phyloP scores from a whole-genome alignment of 2,888 invertebrate genomes.

The Chaetogeoica ovagalla region DNA sequence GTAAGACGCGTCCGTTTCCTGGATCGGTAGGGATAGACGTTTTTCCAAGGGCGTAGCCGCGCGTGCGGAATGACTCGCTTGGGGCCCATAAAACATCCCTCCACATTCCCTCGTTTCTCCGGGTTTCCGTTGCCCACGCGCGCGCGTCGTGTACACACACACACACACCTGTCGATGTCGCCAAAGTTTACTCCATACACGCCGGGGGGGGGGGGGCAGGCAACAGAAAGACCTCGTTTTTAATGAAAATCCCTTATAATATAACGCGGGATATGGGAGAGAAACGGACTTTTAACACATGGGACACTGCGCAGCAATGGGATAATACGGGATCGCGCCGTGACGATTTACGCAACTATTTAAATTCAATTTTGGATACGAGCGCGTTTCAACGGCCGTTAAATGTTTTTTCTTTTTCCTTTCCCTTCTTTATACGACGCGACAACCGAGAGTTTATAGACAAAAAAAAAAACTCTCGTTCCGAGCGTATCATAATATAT shows the following conservation, averaged over 20 bases:
- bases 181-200: neutral
- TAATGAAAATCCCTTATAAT: too few species aligned
- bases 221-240: too few species aligned
- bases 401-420: too few species aligned
- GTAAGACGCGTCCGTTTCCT: constrained; percentile 29
- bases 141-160: neutral
- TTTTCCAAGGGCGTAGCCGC: constrained; percentile 28
- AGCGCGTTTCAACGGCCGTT: neutral
- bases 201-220: too few species aligned
- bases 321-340: neutral
- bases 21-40: constrained; percentile 11
- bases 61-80: constrained; percentile 35
- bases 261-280: too few species aligned
- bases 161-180: constrained; percentile 50
- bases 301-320: neutral
- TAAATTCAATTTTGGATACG: too few species aligned
- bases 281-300: constrained; percentile 33
- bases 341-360: constrained; percentile 15
- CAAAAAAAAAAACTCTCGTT: too few species aligned
- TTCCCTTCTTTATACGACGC: too few species aligned
- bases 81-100: constrained; percentile 48
- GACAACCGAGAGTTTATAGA: too few species aligned
- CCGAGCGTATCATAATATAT: too few species aligned
- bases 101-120: neutral
- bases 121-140: neutral